Percentiles rank a stretch among this genome's conserved stretches.
Conservation (phyloP, 2,888 invertebrate genomes). For the Seira musarum region DNA sequence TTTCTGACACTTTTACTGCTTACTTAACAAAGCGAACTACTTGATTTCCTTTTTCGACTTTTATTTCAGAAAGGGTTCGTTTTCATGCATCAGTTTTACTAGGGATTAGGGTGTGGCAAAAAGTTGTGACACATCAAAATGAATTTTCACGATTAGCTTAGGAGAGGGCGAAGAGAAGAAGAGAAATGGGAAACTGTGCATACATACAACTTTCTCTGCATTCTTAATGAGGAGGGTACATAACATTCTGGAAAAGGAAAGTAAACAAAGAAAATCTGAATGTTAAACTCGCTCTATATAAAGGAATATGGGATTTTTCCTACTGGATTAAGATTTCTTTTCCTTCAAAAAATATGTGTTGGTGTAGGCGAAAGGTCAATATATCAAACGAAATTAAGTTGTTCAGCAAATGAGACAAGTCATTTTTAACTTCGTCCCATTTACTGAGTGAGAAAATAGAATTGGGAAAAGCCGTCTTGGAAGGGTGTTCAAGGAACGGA, state of each 20-base stretch:
- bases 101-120: constrained; percentile 1
- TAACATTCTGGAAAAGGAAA: constrained; percentile 9
- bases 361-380: constrained; percentile 53
- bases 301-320: constrained; percentile 4
- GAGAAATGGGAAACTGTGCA: background rate
- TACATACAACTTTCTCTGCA: constrained; percentile 28
- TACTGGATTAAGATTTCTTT: constrained; percentile 9
- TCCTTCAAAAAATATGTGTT: background rate
- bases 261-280: constrained; percentile 44
- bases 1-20: background rate
- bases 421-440: constrained; percentile 1
- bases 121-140: constrained; percentile 25
- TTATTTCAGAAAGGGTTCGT: background rate
- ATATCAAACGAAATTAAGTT: constrained; percentile 60
- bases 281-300: background rate
- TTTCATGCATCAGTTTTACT: background rate
- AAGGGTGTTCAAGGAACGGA: background rate
- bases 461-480: constrained; percentile 1
- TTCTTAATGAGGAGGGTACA: constrained; percentile 49
- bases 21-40: background rate
- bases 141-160: constrained; percentile 22
- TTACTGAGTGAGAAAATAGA: background rate
- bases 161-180: background rate
- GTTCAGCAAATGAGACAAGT: constrained; percentile 59
- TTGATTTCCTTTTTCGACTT: background rate